Evolutionary conservation across 2,797 vertebrate genomes (phyloP).

Genomic region (Darevskia nairensis): DNA sequence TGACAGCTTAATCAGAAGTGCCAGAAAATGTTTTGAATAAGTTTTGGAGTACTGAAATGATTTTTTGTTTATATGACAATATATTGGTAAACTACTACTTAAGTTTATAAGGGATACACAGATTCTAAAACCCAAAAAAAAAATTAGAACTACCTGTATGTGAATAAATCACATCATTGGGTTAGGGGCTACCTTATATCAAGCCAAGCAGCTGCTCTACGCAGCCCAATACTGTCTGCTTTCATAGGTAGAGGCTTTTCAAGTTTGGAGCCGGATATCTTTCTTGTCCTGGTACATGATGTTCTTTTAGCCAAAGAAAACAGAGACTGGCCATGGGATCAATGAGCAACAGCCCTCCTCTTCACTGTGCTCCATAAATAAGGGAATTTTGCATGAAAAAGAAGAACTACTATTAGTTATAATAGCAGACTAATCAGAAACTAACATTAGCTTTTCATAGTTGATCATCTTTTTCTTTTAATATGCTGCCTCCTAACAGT

Average conservation of each 20-base stretch:
- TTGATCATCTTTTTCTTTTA: background rate
- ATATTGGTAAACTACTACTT: background rate
- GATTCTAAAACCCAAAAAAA: background rate
- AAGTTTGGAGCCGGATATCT: background rate
- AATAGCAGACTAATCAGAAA: background rate
- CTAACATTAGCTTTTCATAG: background rate
- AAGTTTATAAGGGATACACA: background rate
- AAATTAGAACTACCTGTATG: background rate
- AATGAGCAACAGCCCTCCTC: background rate
- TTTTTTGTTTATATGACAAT: background rate
- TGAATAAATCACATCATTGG: background rate
- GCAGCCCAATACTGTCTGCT: background rate
- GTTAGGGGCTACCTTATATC: background rate
- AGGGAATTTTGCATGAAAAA: background rate
- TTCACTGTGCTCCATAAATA: background rate
- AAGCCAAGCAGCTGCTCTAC: background rate
- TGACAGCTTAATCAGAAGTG: background rate
- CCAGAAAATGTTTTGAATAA: background rate
- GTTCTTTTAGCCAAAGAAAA: background rate
- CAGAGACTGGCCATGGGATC: background rate
- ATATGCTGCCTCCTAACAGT: background rate
- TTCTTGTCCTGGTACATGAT: background rate
- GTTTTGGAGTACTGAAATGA: background rate
- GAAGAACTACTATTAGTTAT: background rate
- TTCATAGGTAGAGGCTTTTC: background rate